Conservation (phyloP, 1,140 invertebrate genomes). For the Littorina saxatilis region DNA sequence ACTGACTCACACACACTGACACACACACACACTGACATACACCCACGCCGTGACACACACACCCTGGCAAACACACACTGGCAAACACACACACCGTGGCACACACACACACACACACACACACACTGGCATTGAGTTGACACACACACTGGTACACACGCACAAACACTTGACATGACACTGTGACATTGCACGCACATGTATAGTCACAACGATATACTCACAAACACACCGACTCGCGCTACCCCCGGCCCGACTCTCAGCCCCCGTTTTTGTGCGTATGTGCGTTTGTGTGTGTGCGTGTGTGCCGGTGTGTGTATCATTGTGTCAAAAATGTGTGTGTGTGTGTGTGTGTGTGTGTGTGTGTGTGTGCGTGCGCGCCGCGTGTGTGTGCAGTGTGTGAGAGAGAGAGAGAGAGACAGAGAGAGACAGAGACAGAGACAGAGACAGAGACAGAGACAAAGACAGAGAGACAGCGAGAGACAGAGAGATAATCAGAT, state of each 20-base stretch:
- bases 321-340: too few relatives aligned
- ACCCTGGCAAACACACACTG: not conserved
- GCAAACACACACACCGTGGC: not conserved
- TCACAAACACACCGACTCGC: not conserved
- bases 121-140: not conserved
- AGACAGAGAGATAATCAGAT: not conserved
- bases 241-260: too few relatives aligned
- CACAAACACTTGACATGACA: not conserved
- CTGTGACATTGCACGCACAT: too few relatives aligned
- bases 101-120: not conserved
- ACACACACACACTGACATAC: not conserved
- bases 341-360: not conserved
- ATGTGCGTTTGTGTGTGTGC: not conserved
- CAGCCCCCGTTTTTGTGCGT: not conserved
- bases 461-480: constrained; percentile 24
- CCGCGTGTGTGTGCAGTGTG: not conserved
- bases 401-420: constrained; percentile 29
- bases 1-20: not conserved
- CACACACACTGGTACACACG: constrained; percentile 4
- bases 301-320: not conserved
- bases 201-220: too few relatives aligned
- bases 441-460: constrained; percentile 22
- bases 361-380: not conserved
- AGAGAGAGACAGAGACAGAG: constrained; percentile 10
- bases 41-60: not conserved